Percentiles rank a stretch among this genome's conserved stretches.
These are phyloP conservation scores for Archivesica marissinica DNA, from an alignment of 1,140 invertebrate species.

Conservation along the genomic window DNA sequence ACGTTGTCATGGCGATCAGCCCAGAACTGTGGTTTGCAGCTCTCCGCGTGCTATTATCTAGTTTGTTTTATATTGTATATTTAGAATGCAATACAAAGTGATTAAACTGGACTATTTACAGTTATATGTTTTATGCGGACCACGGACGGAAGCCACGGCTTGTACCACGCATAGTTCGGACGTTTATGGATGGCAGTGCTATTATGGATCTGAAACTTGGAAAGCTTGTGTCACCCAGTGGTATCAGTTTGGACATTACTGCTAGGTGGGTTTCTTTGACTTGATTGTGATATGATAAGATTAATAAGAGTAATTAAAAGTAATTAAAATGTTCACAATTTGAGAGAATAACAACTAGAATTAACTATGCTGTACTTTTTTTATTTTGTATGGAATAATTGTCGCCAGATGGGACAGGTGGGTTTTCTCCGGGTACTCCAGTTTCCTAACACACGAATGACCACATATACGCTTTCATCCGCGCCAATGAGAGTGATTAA, in stretches of 20 bases:
- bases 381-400: neutral
- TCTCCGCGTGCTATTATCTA: no score
- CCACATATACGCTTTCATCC: no score
- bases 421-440: no score
- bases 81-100: no score
- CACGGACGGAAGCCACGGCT: constrained; percentile 92
- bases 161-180: constrained; percentile 91
- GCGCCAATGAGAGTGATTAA: no score
- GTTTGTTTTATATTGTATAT: no score
- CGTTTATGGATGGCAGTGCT: constrained; percentile 97
- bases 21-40: no score
- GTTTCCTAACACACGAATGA: no score
- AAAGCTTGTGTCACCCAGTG: constrained; percentile 99
- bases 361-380: neutral
- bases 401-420: no score
- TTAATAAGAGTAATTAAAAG: neutral
- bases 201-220: constrained; percentile 94
- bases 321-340: neutral
- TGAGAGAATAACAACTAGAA: neutral
- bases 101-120: no score
- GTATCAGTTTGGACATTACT: constrained; percentile 95
- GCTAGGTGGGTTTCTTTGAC: constrained; percentile 76
- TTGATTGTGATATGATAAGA: neutral
- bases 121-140: constrained; percentile 96
- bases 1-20: no score